Evolutionary conservation across 1,140 invertebrate genomes (phyloP), one percentile per base, ranked within the genome.

Genomic region (Drosophila malerkotliana): DNA sequence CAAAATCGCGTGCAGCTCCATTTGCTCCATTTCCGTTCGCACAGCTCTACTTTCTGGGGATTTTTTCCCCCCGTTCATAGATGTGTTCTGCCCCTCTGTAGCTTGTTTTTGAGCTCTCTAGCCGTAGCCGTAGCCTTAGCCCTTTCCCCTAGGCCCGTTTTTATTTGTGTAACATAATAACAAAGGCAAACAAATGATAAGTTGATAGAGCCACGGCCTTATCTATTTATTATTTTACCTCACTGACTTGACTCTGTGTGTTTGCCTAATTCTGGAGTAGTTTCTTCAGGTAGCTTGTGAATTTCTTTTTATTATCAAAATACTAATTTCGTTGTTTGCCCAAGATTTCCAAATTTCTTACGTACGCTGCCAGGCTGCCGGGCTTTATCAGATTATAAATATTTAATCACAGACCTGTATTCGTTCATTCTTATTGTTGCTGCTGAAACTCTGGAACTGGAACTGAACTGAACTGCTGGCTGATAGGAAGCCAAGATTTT

Each of bases 401-500:
- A 88, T 88, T 88, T 88, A 88, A 88, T 88, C 83, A 88, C 83
- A 83, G 83, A 88, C 83, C 75, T 83, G 83, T 87, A 79, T 85
- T 81, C 64, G 74, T 67, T 47, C 41, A 49, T 63, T 62, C 55
- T 56, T 74, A 72, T 73, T 62, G 56, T 75, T 64, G 51, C 77
- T 57, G 51, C 77, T 66, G 21, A 58, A 63, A 49, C 41, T 44
- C 41, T 44, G 9, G 15, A 21, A 21, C 21, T 21, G 21, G 21
- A 44, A n/a, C 5, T 5, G n/a, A 41, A 26, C 26, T 26, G 26
- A 44, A 44, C 39, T n/a, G 39, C 39, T 47, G n/a, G 44, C 44
- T 47, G 44, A 68, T 68, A 54, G 52, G 51, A 30, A 39, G 61
- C 21, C 21, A 64, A 64, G 66, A 69, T 69, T 69, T 62, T 34